A percentile compares a stretch with the other conserved stretches of the same genome.
phyloP scores from a whole-genome alignment of 2,888 invertebrate species.

The Xestia c-nigrum region DNA sequence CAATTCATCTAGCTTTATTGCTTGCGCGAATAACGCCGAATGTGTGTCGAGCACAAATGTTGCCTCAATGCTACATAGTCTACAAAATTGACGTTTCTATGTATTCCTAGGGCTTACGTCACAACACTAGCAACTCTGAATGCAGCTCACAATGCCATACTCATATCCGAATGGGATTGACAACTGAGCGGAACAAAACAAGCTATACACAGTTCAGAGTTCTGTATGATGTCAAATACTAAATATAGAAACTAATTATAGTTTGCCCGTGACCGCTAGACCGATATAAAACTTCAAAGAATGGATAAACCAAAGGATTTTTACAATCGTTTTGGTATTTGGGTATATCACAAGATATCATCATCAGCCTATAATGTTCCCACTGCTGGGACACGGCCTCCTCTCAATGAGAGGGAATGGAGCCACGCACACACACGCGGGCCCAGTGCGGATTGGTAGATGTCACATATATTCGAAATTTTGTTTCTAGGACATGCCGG shows the following conservation, averaged over 20 bases:
- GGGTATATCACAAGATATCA: too few species aligned
- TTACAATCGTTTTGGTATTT: constrained; percentile 26
- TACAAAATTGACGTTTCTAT: constrained; percentile 51
- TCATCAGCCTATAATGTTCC: too few species aligned
- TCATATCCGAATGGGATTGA: constrained; percentile 42
- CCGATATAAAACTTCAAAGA: constrained; percentile 44
- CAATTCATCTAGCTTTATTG: constrained; percentile 81
- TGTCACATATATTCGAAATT: too few species aligned
- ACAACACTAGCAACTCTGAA: constrained; percentile 33
- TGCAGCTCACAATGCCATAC: constrained; percentile 51
- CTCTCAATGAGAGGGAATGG: too few species aligned
- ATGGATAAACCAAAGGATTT: constrained; percentile 29
- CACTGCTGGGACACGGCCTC: too few species aligned
- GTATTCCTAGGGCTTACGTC: constrained; percentile 51
- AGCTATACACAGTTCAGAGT: constrained; percentile 29
- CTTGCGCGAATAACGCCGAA: constrained; percentile 69
- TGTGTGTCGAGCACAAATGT: constrained; percentile 53
- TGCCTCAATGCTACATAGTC: constrained; percentile 60
- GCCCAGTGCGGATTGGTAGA: too few species aligned
- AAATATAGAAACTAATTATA: constrained; percentile 51
- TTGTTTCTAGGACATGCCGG: too few species aligned
- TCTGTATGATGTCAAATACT: constrained; percentile 41
- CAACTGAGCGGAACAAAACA: constrained; percentile 54
- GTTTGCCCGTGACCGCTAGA: constrained; percentile 51
- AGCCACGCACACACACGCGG: too few species aligned